These are phyloP conservation scores for Lydus trimaculatus DNA, from an alignment of 2,888 invertebrate species.

Conservation along the genomic window DNA sequence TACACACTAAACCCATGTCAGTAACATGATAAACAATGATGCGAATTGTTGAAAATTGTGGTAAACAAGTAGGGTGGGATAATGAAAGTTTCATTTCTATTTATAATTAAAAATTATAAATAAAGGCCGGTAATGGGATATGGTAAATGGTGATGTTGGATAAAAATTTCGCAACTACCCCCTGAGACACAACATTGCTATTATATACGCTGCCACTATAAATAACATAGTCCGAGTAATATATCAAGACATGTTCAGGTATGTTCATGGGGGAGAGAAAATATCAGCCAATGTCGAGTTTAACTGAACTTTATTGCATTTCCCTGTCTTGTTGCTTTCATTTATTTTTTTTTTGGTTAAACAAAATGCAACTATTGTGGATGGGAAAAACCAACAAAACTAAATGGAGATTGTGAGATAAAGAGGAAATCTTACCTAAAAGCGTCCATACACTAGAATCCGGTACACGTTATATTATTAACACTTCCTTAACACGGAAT, in stretches of 20 bases:
- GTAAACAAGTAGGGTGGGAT: slow-evolving; percentile 10
- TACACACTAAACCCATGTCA: not conserved
- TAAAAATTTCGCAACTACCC: slow-evolving; percentile 21
- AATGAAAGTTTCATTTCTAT: not conserved
- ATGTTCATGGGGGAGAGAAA: slow-evolving; percentile 31
- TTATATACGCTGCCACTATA: slow-evolving; percentile 17
- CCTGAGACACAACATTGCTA: slow-evolving; percentile 25
- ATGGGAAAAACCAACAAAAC: not conserved
- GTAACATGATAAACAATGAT: slow-evolving; percentile 10
- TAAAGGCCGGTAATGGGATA: not conserved
- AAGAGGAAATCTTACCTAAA: slow-evolving; percentile 18
- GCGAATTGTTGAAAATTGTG: slow-evolving; percentile 11
- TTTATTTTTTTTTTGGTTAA: too few relatives aligned
- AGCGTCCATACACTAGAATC: slow-evolving; percentile 34
- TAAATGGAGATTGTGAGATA: not conserved
- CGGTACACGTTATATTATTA: slow-evolving; percentile 29
- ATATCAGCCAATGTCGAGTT: slow-evolving; percentile 37
- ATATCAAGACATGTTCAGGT: slow-evolving; percentile 37
- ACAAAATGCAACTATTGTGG: not conserved
- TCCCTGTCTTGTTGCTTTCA: slow-evolving; percentile 32
- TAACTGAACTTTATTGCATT: slow-evolving; percentile 44
- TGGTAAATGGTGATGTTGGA: slow-evolving; percentile 13
- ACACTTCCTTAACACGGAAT: slow-evolving; percentile 39
- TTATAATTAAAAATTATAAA: not conserved
- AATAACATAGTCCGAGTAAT: slow-evolving; percentile 26